Evolutionary conservation across 2,113 vertebrate species (phyloP), one percentile per base, ranked within the genome.

Genomic region (Dipodomys merriami): DNA sequence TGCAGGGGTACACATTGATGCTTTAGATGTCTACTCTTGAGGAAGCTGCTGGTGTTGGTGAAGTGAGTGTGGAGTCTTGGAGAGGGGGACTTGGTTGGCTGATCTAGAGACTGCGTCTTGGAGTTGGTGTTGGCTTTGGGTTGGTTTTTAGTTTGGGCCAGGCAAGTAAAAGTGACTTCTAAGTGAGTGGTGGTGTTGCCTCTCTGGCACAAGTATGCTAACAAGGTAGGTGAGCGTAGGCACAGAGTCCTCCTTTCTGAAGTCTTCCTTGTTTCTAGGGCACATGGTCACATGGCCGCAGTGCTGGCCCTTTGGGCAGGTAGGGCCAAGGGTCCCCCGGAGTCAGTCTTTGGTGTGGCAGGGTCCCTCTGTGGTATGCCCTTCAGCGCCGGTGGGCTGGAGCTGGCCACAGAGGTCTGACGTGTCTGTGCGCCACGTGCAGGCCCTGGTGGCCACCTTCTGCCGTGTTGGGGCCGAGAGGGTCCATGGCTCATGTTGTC

Each of bases 201-300:
- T 23, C 3, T 30, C 77, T 25, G 13, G 44, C 29, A 25, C 6
- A 22, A 62, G 71, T 27, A 13, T 5, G 23, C 30, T 4, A 7
- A 35, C 15, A 13, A 30, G 67, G n/a, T 8, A 1, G n/a, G 20
- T 15, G 7, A 33, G 20, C 5, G 18, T 1, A 2, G 30, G 15
- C 8, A 1, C 29, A 3, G 10, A 39, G 4, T 33, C 23, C 12
- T 69, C 39, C 1, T 16, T 60, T 2, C 19, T 15, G 13, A n/a
- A 49, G 49, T 19, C 82, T 39, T 39, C 39, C 39, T 35, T 19
- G 29, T 25, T 73, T 2, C 76, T 46, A 3, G 10, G 44, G 29
- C 22, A 4, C 2, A 0, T 4, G 27, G 53, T 77, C 33, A 1
- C 13, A 1, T 7, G 15, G 77, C 49, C 33, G 2, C 33, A n/a